Evolutionary conservation across 2,113 vertebrate species (phyloP).

Genomic region (Microcebus griseorufus): DNA sequence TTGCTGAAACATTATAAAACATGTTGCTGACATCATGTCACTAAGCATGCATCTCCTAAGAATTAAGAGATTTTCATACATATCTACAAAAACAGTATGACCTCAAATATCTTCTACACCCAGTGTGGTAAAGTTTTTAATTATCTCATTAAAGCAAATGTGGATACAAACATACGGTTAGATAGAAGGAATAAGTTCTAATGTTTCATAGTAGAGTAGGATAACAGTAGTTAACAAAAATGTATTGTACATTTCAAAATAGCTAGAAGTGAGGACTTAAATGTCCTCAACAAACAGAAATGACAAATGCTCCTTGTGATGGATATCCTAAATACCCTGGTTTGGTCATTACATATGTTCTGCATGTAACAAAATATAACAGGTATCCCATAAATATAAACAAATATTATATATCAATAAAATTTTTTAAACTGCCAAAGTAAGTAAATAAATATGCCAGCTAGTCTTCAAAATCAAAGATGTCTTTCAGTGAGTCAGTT

Average conservation of each 20-base stretch:
- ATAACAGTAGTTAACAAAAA: not conserved
- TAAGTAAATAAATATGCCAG: not conserved
- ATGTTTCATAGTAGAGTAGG: not conserved
- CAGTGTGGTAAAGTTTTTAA: not conserved
- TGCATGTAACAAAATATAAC: not conserved
- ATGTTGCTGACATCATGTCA: not conserved
- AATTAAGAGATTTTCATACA: not conserved
- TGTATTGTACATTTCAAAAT: not conserved
- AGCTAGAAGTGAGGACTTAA: not conserved
- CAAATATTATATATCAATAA: not conserved
- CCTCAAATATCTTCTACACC: not conserved
- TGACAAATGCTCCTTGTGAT: not conserved
- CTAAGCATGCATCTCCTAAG: not conserved
- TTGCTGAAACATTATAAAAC: not conserved
- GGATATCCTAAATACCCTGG: not conserved
- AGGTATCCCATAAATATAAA: not conserved
- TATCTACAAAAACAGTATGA: not conserved
- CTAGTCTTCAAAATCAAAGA: not conserved
- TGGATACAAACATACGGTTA: not conserved
- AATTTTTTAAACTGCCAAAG: not conserved
- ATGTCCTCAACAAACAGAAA: not conserved
- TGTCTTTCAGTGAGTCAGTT: not conserved
- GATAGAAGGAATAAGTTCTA: not conserved
- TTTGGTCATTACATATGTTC: not conserved
- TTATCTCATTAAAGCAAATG: not conserved